Conservation (phyloP, 2,113 vertebrate genomes). For the Nesospiza acunhae region DNA sequence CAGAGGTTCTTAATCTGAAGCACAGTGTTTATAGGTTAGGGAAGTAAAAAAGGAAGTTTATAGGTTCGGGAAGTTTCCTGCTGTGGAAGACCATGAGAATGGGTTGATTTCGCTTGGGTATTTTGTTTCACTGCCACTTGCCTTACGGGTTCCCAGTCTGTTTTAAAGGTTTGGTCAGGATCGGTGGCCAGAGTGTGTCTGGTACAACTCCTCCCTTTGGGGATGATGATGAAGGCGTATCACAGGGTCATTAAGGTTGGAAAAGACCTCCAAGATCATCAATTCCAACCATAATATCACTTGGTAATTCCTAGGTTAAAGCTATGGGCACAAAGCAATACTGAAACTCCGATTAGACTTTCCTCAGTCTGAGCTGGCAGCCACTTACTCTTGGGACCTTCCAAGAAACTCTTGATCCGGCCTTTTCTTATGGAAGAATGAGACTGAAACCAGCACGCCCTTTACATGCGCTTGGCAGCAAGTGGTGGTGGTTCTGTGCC, state of each 20-base stretch:
- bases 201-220: neutral
- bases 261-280: neutral
- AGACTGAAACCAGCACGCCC: neutral
- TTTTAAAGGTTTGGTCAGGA: neutral
- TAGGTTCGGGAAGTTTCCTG: slow-evolving; percentile 34
- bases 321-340: neutral
- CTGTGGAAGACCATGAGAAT: neutral
- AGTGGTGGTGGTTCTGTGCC: accelerated
- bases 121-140: slow-evolving; percentile 33
- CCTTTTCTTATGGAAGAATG: neutral
- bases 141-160: neutral
- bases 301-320: neutral
- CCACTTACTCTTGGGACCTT: neutral
- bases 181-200: neutral
- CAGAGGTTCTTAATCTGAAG: slow-evolving; percentile 12
- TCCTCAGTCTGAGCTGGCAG: neutral
- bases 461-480: neutral
- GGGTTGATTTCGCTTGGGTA: neutral
- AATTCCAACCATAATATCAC: neutral
- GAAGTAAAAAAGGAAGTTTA: slow-evolving; percentile 45
- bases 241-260: neutral
- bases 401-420: neutral
- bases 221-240: too few relatives aligned
- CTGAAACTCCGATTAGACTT: neutral
- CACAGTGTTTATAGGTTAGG: slow-evolving; percentile 32